Percentiles rank a stretch among this genome's conserved stretches.
phyloP scores from a whole-genome alignment of 2,113 vertebrate species.

The Leptodactylus fuscus region DNA sequence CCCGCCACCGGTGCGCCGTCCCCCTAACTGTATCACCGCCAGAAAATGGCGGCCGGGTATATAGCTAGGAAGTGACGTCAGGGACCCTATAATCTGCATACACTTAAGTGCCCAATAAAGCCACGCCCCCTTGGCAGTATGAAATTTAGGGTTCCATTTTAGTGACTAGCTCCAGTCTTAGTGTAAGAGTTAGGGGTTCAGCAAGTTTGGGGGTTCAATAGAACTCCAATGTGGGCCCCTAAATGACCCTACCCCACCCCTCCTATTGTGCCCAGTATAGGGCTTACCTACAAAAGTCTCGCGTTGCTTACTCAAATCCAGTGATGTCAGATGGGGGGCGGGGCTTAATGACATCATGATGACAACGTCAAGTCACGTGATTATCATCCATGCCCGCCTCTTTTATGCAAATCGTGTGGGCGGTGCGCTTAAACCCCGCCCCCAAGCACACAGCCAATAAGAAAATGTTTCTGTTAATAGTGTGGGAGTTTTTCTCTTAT shows the following conservation, averaged over 20 bases:
- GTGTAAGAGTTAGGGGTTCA: not conserved
- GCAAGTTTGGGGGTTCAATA: not conserved
- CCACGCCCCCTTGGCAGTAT: not conserved
- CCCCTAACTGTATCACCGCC: constrained; percentile 41
- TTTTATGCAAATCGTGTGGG: constrained; percentile 30
- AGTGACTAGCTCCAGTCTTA: not conserved
- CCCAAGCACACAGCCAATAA: constrained; percentile 43
- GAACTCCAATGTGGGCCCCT: not conserved
- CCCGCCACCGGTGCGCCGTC: constrained; percentile 41
- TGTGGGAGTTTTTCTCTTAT: constrained; percentile 1
- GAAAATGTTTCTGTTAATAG: not conserved
- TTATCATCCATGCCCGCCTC: not conserved
- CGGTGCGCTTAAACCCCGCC: constrained; percentile 17
- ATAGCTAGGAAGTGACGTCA: constrained; percentile 56
- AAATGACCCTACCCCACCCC: not conserved
- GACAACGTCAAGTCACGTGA: constrained; percentile 42
- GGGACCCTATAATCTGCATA: constrained; percentile 41
- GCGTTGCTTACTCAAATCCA: not conserved
- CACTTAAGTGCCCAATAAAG: constrained; percentile 14
- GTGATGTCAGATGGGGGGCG: constrained; percentile 19
- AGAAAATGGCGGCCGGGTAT: constrained; percentile 54
- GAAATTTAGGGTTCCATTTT: not conserved
- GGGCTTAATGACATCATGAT: not conserved
- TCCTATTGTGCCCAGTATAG: not conserved
- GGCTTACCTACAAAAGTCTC: constrained; percentile 2